Conservation (phyloP, 2,797 vertebrate genomes). For the Myoxocephalus aenaeus region DNA sequence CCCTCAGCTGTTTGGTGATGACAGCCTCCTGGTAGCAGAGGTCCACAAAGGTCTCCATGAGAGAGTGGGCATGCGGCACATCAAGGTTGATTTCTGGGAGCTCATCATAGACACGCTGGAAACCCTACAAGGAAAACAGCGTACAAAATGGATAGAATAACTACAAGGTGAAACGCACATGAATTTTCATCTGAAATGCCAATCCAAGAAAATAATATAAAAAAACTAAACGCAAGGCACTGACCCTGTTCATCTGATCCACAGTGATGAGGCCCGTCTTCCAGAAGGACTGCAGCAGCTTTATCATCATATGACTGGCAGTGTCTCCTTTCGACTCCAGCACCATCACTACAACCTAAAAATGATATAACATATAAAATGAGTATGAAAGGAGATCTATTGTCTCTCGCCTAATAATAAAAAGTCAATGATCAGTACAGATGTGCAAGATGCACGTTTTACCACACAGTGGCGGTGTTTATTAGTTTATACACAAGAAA, state of each 20-base stretch:
- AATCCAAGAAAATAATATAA: too few relatives aligned
- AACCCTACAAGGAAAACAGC: slow-evolving; percentile 78
- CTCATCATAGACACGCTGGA: slow-evolving; percentile 88
- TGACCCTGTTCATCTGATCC: slow-evolving; percentile 93
- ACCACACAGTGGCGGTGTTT: slow-evolving; percentile 60
- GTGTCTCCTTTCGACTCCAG: slow-evolving; percentile 88
- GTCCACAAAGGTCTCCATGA: slow-evolving; percentile 90
- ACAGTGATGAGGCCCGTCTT: slow-evolving; percentile 89
- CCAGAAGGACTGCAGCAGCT: slow-evolving; percentile 89
- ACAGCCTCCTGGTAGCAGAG: slow-evolving; percentile 87
- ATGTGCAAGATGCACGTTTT: not conserved
- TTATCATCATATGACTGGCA: slow-evolving; percentile 86
- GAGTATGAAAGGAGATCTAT: not conserved
- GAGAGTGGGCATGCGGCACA: slow-evolving; percentile 87
- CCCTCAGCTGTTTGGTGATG: slow-evolving; percentile 89
- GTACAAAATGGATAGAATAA: not conserved
- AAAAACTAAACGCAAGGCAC: slow-evolving; percentile 1
- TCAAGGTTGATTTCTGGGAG: slow-evolving; percentile 90
- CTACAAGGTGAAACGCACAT: not conserved
- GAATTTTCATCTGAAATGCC: not conserved
- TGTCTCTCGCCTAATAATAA: not conserved
- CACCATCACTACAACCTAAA: slow-evolving; percentile 89
- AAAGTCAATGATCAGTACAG: not conserved
- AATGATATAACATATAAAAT: not conserved
- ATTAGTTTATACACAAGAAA: not conserved